Evolutionary conservation across 2,113 vertebrate genomes (phyloP), one percentile per base, ranked within the genome.

Genomic region (Oreochromis aureus): DNA sequence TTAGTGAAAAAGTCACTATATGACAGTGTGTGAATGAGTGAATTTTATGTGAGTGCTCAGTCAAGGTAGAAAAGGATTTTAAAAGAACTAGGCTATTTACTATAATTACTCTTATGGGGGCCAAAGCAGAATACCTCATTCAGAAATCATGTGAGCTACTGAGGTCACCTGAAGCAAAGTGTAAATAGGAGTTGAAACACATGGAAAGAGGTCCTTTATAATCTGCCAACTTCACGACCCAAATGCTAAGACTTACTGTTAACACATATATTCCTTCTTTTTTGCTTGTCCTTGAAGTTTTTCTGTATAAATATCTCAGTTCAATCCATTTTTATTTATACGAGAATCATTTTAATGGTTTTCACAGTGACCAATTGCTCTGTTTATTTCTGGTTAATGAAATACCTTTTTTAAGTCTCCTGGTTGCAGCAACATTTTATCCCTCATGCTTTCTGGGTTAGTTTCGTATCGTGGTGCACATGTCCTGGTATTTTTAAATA

Each of bases 381-480:
- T n/a, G 54, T 55, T 55, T 2, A 24, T 55, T 24, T 55, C 54
- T 56, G 10, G 11, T 12, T 24, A 56, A 56, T 56, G 22, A 56
- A 56, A 56, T 13, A 56, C 53, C 3, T 55, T 55, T 48, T 48
- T 48, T 54, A 55, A 24, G 54, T 6, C 54, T 55, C 54, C 54
- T 24, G 54, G 54, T 55, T 55, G n/a, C n/a, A 55, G 10, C n/a
- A 55, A 24, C 6, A 12, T 55, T 55, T 12, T 1, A 22, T 24
- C 10, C 6, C 54, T 56, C 10, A 24, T 12, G 54, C 22, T 24
- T 56, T 56, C n/a, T 24, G 3, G 6, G 22, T 56, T 56, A 13
- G 24, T 56, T 56, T 56, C 0, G 0, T 24, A 24, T 24, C 22
- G 6, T 56, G 54, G 54, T 1, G 54, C 54, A 24, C 22, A 13